phyloP scores from a whole-genome alignment of 2,113 vertebrate genomes.

The Brachionichthys hirsutus region DNA sequence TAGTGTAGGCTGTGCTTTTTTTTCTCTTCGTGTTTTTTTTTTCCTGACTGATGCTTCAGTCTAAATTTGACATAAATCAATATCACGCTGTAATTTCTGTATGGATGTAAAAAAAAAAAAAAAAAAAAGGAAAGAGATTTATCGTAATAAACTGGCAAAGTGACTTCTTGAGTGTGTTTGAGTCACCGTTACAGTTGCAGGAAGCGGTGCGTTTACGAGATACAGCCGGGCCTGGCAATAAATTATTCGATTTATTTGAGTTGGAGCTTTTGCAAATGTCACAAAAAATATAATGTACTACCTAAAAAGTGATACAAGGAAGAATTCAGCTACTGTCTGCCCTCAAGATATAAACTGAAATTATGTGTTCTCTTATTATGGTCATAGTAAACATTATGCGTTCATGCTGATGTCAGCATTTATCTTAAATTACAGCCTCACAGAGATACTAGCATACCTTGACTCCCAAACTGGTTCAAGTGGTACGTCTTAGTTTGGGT shows the following conservation, averaged over 20 bases:
- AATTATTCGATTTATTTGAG: background rate
- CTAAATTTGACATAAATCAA: conserved; percentile 70
- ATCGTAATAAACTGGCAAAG: conserved; percentile 78
- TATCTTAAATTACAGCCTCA: no score
- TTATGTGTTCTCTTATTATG: no score
- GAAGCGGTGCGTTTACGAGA: background rate
- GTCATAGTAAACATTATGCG: no score
- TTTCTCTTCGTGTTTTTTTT: conserved; percentile 43
- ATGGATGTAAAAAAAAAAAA: conserved; percentile 65
- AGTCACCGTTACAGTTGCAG: background rate
- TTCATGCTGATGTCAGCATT: no score
- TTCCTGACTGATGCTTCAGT: conserved; percentile 60
- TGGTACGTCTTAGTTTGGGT: no score
- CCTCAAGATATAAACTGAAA: no score
- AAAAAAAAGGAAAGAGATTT: conserved; percentile 58
- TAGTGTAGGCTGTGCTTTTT: conserved; percentile 59
- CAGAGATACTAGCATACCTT: no score
- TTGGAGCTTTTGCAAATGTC: background rate
- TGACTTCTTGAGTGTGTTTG: conserved; percentile 58
- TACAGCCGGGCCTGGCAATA: background rate
- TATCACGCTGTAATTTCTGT: conserved; percentile 71
- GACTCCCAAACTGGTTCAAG: no score
- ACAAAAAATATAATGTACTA: no score
- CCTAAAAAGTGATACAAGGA: no score
- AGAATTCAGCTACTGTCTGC: no score